Evolutionary conservation across 2,113 vertebrate genomes (phyloP).

Genomic region (Saguinus midas): DNA sequence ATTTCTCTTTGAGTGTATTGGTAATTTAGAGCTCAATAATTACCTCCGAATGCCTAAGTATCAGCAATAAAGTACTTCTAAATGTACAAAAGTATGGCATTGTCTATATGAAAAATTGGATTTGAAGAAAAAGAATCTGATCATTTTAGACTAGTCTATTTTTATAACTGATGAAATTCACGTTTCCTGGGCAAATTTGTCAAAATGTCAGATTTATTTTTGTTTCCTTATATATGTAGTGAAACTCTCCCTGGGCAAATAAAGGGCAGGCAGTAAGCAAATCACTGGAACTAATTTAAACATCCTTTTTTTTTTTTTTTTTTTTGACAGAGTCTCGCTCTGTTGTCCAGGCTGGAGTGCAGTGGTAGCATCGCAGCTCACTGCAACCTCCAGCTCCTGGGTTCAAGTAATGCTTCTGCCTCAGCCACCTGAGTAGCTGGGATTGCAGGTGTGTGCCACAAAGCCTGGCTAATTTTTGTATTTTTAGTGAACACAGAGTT

Average conservation of each 20-base stretch:
- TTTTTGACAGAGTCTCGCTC: no score
- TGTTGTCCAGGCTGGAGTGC: no score
- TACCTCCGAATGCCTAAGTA: not conserved
- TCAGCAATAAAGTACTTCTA: conserved; percentile 45
- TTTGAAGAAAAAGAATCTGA: conserved; percentile 5
- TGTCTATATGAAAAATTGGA: not conserved
- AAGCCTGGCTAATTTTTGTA: no score
- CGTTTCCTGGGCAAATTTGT: conserved; percentile 37
- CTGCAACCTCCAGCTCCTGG: no score
- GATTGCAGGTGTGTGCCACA: no score
- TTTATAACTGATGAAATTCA: not conserved
- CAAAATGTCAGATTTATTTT: conserved; percentile 41
- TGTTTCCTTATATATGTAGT: not conserved
- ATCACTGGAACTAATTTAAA: not conserved
- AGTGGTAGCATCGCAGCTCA: no score
- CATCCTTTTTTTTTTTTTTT: not conserved
- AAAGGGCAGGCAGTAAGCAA: not conserved
- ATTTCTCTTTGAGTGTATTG: conserved; percentile 15
- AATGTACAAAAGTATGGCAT: conserved; percentile 33
- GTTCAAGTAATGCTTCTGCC: no score
- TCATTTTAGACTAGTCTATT: conserved; percentile 21
- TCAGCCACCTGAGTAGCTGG: no score
- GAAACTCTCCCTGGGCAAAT: not conserved
- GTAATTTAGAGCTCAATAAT: conserved; percentile 45
- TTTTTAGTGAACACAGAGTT: no score